phyloP scores from a whole-genome alignment of 2,113 vertebrate species.

The Notothenia rossii region DNA sequence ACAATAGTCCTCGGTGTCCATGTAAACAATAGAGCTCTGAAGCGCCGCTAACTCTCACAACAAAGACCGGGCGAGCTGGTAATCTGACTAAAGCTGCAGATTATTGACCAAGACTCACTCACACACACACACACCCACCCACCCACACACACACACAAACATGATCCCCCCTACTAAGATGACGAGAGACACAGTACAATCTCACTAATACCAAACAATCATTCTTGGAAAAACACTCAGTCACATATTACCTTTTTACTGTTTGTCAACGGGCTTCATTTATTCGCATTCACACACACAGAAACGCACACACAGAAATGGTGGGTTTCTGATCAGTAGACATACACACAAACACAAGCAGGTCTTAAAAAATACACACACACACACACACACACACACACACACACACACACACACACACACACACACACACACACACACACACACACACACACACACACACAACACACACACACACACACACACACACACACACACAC shows the following conservation, averaged over 20 bases:
- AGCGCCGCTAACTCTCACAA: constrained; percentile 53
- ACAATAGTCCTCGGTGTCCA: constrained; percentile 55
- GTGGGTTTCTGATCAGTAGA: too few species aligned
- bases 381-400: neutral
- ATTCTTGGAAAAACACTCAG: too few species aligned
- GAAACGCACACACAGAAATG: neutral
- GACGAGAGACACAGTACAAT: too few species aligned
- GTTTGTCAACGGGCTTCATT: too few species aligned
- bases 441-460: constrained; percentile 6
- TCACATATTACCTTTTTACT: too few species aligned
- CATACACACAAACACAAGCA: too few species aligned
- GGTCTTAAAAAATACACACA: neutral
- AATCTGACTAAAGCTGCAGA: constrained; percentile 83
- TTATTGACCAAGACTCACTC: constrained; percentile 72
- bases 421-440: constrained; percentile 13
- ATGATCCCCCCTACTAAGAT: too few species aligned
- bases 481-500: too few species aligned
- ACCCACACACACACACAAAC: neutral
- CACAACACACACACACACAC: neutral
- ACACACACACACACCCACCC: neutral
- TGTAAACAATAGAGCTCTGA: constrained; percentile 71
- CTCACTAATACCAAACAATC: too few species aligned
- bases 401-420: too few species aligned
- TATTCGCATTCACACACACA: constrained; percentile 16
- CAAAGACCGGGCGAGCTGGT: constrained; percentile 64